Conservation (phyloP, 92 coral and sea anemone species). For the Paramuricea clavata region DNA sequence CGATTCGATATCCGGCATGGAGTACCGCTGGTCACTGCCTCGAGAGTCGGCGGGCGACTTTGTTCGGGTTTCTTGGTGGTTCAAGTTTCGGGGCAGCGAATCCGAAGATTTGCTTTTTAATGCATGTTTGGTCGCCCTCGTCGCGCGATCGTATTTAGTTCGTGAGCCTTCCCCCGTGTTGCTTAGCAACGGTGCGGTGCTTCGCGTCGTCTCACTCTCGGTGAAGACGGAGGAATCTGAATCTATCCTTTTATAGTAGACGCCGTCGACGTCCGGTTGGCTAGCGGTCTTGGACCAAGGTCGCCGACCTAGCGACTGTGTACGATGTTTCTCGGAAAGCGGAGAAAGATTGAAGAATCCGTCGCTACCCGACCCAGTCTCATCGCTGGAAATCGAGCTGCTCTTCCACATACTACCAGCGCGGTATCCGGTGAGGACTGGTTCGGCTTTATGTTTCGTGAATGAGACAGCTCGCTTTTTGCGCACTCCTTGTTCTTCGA, state of each 20-base stretch:
- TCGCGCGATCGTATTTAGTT: conserved; percentile 25
- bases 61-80: conserved; percentile 19
- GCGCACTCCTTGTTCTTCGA: conserved; percentile 42
- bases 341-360: conserved; percentile 39
- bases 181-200: conserved; percentile 47
- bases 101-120: conserved; percentile 46
- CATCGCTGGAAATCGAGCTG: conserved; percentile 45
- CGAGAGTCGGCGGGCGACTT: conserved; percentile 22
- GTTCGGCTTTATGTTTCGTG: conserved; percentile 49
- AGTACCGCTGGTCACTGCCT: conserved; percentile 42
- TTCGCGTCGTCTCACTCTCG: conserved; percentile 40
- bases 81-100: conserved; percentile 21
- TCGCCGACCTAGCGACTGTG: conserved; percentile 41
- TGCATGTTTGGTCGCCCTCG: conserved; percentile 33
- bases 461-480: conserved; percentile 40
- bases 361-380: conserved; percentile 35
- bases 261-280: conserved; percentile 57
- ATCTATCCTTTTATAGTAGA: conserved; percentile 46
- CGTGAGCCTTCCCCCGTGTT: conserved; percentile 18
- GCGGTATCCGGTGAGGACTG: conserved; percentile 48
- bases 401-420: conserved; percentile 45
- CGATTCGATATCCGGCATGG: conserved; percentile 46
- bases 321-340: conserved; percentile 49
- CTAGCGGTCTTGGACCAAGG: conserved; percentile 54
- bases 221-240: conserved; percentile 42